A percentile compares a stretch with the other conserved stretches of the same genome.
These are phyloP conservation scores for Trachops cirrhosus DNA, from an alignment of 2,797 vertebrate species.

Conservation along the genomic window DNA sequence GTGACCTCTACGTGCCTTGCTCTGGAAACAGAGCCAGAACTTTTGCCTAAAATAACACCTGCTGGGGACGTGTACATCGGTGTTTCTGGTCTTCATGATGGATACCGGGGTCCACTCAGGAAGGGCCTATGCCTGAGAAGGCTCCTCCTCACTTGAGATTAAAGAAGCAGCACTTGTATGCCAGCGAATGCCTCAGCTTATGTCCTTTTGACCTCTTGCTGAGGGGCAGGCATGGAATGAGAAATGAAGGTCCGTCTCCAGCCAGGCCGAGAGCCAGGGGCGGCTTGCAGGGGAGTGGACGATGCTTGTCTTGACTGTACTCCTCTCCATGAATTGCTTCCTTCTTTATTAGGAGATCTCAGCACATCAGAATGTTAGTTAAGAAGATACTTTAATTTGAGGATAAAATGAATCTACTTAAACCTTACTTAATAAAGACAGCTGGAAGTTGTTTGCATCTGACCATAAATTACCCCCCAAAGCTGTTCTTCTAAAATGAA, in stretches of 20 bases:
- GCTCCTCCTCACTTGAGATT: not conserved
- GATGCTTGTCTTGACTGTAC: not conserved
- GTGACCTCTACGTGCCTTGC: not conserved
- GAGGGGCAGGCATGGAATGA: not conserved
- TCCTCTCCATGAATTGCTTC: not conserved
- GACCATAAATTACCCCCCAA: not conserved
- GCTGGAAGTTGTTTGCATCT: not conserved
- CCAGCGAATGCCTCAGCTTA: not conserved
- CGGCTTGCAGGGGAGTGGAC: not conserved
- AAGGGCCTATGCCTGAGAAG: not conserved
- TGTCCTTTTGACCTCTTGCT: not conserved
- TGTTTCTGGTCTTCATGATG: not conserved
- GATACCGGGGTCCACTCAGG: not conserved
- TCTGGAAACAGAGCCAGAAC: not conserved
- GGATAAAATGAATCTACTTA: slow-evolving; percentile 12
- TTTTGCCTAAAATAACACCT: not conserved
- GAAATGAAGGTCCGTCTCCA: not conserved
- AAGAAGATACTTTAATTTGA: not conserved
- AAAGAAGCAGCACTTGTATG: not conserved
- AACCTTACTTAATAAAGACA: not conserved
- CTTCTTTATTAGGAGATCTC: not conserved
- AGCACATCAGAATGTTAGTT: slow-evolving; percentile 1
- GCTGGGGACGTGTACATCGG: not conserved
- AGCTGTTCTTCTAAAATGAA: not conserved
- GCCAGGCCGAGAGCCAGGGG: not conserved